Evolutionary conservation across 2,888 invertebrate genomes (phyloP).

Genomic region (Lucinisca nassula): DNA sequence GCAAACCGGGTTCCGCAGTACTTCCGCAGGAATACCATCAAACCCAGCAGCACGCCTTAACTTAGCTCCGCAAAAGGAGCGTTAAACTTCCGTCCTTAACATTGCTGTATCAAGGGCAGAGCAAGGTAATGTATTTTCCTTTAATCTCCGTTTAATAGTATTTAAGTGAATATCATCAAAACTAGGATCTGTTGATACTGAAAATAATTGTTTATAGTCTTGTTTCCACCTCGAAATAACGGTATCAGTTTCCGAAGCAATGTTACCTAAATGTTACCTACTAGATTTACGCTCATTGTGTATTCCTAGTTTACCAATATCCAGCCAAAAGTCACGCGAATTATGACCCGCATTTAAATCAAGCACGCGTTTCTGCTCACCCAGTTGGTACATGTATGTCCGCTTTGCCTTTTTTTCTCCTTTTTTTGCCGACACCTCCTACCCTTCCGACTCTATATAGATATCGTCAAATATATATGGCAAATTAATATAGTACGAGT

Average conservation of each 20-base stretch:
- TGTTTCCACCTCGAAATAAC: not conserved
- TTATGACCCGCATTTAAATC: not conserved
- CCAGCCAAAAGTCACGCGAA: constrained; percentile 17
- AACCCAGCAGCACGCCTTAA: constrained; percentile 28
- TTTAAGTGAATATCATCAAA: not conserved
- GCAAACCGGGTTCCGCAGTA: not conserved
- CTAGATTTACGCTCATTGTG: constrained; percentile 14
- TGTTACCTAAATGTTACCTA: not conserved
- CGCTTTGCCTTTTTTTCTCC: no score
- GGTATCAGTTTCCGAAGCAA: not conserved
- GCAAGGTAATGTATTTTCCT: not conserved
- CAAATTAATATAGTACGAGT: no score
- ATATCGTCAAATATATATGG: no score
- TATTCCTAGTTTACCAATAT: constrained; percentile 33
- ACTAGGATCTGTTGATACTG: not conserved
- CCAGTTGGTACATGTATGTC: no score
- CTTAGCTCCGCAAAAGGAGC: constrained; percentile 2
- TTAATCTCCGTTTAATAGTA: not conserved
- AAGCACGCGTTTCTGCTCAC: constrained; percentile 7
- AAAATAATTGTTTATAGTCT: not conserved
- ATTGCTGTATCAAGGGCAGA: not conserved
- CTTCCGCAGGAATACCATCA: constrained; percentile 24
- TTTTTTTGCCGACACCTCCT: no score
- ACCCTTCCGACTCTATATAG: no score
- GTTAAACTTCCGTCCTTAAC: constrained; percentile 16